Conservation (phyloP, 2,888 invertebrate genomes). For the Hydraecia micacea region DNA sequence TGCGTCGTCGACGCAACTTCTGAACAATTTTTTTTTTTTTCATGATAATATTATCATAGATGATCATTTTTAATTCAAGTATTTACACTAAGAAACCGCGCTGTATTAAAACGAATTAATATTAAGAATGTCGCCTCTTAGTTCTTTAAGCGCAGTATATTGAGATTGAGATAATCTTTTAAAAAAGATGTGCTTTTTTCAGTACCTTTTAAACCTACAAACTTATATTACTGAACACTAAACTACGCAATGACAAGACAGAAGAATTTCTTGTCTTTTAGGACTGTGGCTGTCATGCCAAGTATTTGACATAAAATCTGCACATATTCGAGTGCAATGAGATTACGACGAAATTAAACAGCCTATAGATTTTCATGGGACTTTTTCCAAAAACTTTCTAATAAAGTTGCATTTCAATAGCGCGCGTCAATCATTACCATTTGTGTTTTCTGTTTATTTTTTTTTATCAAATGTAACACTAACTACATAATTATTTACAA, state of each 20-base stretch:
- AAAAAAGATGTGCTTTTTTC: background rate
- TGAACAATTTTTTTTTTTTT: slow-evolving; percentile 15
- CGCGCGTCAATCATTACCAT: background rate
- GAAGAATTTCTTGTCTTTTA: background rate
- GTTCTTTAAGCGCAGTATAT: slow-evolving; percentile 17
- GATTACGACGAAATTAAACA: background rate
- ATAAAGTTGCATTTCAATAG: background rate
- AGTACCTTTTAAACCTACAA: background rate
- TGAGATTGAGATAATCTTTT: slow-evolving; percentile 28
- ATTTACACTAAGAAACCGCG: slow-evolving; percentile 25
- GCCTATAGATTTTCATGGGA: background rate
- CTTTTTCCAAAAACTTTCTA: background rate
- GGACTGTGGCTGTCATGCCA: background rate
- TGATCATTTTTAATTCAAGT: slow-evolving; percentile 20
- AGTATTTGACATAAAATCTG: background rate
- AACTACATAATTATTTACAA: background rate
- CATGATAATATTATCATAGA: background rate
- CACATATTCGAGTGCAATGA: background rate
- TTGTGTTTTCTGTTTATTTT: background rate
- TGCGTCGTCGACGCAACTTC: background rate
- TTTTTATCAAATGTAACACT: background rate
- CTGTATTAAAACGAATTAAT: slow-evolving; percentile 27
- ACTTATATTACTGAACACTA: background rate
- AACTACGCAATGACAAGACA: background rate
- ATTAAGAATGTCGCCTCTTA: slow-evolving; percentile 57